Evolutionary conservation across 2,888 invertebrate species (phyloP).

Genomic region (Venusia cambrica): DNA sequence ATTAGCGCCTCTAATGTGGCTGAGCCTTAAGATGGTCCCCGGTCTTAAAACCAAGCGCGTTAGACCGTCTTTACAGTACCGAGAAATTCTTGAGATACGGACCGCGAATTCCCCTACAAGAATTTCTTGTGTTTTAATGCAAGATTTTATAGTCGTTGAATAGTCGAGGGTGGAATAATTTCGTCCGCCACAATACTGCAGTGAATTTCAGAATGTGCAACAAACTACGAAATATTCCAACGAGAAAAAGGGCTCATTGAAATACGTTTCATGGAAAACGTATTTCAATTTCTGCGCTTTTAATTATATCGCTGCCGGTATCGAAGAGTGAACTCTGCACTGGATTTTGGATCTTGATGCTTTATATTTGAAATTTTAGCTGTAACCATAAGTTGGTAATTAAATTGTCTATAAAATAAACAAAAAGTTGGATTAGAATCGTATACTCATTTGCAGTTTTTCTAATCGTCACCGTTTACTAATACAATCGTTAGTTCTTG

Average conservation of each 20-base stretch:
- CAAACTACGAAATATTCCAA: conserved; percentile 11
- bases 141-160: conserved; percentile 55
- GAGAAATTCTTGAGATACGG: conserved; percentile 51
- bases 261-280: conserved; percentile 4
- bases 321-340: conserved; percentile 14
- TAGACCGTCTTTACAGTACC: conserved; percentile 40
- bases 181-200: conserved; percentile 21
- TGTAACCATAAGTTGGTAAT: too few species aligned
- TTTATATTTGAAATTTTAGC: conserved; percentile 7
- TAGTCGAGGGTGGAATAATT: conserved; percentile 26
- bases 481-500: too few species aligned
- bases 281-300: conserved; percentile 21
- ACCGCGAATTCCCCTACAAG: conserved; percentile 48
- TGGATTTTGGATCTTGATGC: conserved; percentile 21
- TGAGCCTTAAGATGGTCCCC: conserved; percentile 43
- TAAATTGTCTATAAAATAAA: too few species aligned
- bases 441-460: too few species aligned
- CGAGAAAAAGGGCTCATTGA: conserved; percentile 7
- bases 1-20: conserved; percentile 69
- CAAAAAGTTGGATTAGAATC: too few species aligned
- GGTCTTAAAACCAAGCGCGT: conserved; percentile 30
- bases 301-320: conserved; percentile 34
- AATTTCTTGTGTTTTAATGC: conserved; percentile 63
- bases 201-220: conserved; percentile 10
- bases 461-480: too few species aligned